phyloP scores from a whole-genome alignment of 2,888 invertebrate genomes.

The Nebria salina region DNA sequence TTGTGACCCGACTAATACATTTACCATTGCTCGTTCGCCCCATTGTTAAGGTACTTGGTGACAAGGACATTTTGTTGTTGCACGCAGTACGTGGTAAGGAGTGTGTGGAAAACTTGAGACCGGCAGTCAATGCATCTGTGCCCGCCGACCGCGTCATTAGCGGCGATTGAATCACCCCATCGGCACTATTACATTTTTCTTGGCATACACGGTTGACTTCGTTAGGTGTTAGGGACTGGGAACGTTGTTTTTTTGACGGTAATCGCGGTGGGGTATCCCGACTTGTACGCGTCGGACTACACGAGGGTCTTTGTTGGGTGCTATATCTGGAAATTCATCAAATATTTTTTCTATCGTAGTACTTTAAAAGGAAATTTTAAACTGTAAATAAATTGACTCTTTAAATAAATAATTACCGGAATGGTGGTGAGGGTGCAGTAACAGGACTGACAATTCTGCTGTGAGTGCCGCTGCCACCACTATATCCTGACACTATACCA shows the following conservation, averaged over 20 bases:
- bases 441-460: constrained; percentile 62
- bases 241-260: constrained; percentile 75
- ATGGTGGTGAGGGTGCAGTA: constrained; percentile 56
- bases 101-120: constrained; percentile 67
- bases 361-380: too few relatives aligned
- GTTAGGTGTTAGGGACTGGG: constrained; percentile 80
- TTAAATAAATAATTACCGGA: constrained; percentile 46
- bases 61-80: constrained; percentile 65
- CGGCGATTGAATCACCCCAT: constrained; percentile 71
- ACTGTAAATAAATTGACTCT: background rate
- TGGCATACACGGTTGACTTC: constrained; percentile 64
- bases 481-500: constrained; percentile 62
- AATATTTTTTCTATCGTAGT: too few relatives aligned
- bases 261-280: constrained; percentile 64
- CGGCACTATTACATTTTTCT: constrained; percentile 76
- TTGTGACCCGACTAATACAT: constrained; percentile 69
- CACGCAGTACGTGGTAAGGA: constrained; percentile 66
- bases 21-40: constrained; percentile 64
- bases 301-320: constrained; percentile 62
- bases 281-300: constrained; percentile 67
- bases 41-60: constrained; percentile 63
- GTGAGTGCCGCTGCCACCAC: constrained; percentile 57
- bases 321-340: constrained; percentile 49
- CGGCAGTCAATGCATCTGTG: constrained; percentile 55
- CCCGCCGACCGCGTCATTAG: constrained; percentile 63